Percentiles rank a stretch among this genome's conserved stretches.
Conservation (phyloP, 2,113 vertebrate species). For the Himantopus leucocephalus region DNA sequence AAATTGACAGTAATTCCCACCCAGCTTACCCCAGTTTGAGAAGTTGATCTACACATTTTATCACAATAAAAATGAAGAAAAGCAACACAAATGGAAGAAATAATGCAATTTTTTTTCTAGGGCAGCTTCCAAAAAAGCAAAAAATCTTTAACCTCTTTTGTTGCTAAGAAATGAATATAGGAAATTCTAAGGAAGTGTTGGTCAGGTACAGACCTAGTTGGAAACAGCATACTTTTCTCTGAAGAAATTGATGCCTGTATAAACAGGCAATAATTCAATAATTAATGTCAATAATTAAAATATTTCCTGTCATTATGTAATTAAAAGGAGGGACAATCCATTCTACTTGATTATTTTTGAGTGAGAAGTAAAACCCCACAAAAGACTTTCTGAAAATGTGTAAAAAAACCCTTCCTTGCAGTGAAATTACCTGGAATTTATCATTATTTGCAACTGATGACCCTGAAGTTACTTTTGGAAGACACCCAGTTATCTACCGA, state of each 20-base stretch:
- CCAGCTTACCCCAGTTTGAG: background rate
- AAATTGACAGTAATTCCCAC: background rate
- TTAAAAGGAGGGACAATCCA: background rate
- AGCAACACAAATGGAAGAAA: background rate
- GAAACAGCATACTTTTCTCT: background rate
- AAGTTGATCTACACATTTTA: background rate
- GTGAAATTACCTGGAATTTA: background rate
- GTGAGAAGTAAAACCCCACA: background rate
- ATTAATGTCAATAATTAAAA: background rate
- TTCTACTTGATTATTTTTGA: background rate
- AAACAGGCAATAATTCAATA: background rate
- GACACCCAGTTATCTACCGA: background rate
- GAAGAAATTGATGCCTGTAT: background rate
- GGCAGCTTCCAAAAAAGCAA: background rate
- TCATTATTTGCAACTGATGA: background rate
- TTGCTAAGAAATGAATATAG: background rate
- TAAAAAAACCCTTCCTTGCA: background rate
- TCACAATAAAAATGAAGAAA: background rate
- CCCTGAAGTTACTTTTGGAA: background rate
- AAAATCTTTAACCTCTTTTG: background rate
- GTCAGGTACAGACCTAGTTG: background rate
- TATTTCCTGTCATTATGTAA: background rate
- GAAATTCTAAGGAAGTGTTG: background rate
- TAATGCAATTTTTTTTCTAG: background rate
- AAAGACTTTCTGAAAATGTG: background rate